These are phyloP conservation scores for Parambassis ranga DNA, from an alignment of 2,797 vertebrate genomes.

Conservation along the genomic window DNA sequence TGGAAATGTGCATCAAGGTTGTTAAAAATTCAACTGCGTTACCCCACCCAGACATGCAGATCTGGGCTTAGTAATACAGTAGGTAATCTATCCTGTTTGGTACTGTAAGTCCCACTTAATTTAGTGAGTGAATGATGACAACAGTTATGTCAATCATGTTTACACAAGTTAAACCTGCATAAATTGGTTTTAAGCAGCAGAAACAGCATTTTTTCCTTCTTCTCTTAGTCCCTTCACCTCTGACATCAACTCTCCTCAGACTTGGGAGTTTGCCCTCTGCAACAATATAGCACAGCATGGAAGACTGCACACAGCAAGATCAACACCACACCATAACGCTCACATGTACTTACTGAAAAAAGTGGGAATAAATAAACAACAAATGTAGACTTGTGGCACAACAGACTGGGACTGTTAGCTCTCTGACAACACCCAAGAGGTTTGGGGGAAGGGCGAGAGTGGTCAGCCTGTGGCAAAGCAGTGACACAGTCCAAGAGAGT, in stretches of 20 bases:
- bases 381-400: not conserved
- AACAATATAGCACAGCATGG: not conserved
- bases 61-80: slow-evolving; percentile 43
- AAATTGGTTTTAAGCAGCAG: slow-evolving; percentile 6
- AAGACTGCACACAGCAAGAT: not conserved
- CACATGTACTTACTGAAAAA: slow-evolving; percentile 10
- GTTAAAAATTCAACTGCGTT: slow-evolving; percentile 76
- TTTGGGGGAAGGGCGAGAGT: not conserved
- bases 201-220: not conserved
- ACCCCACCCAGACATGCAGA: slow-evolving; percentile 46
- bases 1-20: slow-evolving; percentile 75
- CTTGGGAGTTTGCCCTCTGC: not conserved
- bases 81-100: not conserved
- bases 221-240: not conserved
- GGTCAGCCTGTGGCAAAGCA: slow-evolving; percentile 33
- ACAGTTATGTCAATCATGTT: not conserved
- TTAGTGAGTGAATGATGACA: slow-evolving; percentile 7
- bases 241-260: slow-evolving; percentile 6
- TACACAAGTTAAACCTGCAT: not conserved
- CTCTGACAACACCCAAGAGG: slow-evolving; percentile 51
- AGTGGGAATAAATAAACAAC: slow-evolving; percentile 19
- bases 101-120: slow-evolving; percentile 30
- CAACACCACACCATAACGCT: not conserved
- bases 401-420: slow-evolving; percentile 35
- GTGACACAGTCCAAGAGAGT: slow-evolving; percentile 39